Evolutionary conservation across 2,888 invertebrate species (phyloP).

Genomic region (Caenorhabditis sp.): DNA sequence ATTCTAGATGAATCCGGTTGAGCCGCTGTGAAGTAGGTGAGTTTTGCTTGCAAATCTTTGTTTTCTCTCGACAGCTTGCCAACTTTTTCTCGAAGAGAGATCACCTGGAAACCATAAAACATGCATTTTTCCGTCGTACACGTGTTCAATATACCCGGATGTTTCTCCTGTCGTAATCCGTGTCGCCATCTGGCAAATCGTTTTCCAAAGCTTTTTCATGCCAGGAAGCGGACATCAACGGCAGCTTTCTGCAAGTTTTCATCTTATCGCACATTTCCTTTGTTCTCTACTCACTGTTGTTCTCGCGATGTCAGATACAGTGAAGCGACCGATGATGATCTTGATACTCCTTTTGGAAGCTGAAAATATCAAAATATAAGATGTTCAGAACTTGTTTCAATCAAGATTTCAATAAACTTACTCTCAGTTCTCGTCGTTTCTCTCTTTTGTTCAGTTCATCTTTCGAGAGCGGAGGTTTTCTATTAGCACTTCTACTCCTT

Average conservation of each 20-base stretch:
- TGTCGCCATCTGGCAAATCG: slow-evolving; percentile 60
- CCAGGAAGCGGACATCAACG: slow-evolving; percentile 71
- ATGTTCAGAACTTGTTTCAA: background rate
- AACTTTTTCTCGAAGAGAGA: slow-evolving; percentile 69
- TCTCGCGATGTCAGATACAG: slow-evolving; percentile 56
- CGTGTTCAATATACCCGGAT: slow-evolving; percentile 38
- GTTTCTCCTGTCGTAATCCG: slow-evolving; percentile 60
- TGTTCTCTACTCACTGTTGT: slow-evolving; percentile 46
- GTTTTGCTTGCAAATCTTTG: slow-evolving; percentile 54
- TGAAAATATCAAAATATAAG: slow-evolving; percentile 4
- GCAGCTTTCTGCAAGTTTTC: slow-evolving; percentile 54
- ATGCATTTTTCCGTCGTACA: background rate
- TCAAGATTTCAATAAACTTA: too few species aligned
- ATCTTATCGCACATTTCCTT: slow-evolving; percentile 15
- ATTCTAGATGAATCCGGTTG: slow-evolving; percentile 54
- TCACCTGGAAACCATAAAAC: slow-evolving; percentile 37
- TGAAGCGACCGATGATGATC: slow-evolving; percentile 64
- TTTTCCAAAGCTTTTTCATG: slow-evolving; percentile 65
- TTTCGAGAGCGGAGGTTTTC: slow-evolving; percentile 59
- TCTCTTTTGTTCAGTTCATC: slow-evolving; percentile 55
- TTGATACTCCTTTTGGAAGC: slow-evolving; percentile 56
- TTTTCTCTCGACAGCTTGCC: slow-evolving; percentile 67
- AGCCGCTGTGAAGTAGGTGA: slow-evolving; percentile 49
- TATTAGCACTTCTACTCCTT: slow-evolving; percentile 59
- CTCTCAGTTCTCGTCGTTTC: slow-evolving; percentile 56